Base-by-base conservation (phyloP, 2,888 invertebrate species). In the Pocota personata region DNA sequence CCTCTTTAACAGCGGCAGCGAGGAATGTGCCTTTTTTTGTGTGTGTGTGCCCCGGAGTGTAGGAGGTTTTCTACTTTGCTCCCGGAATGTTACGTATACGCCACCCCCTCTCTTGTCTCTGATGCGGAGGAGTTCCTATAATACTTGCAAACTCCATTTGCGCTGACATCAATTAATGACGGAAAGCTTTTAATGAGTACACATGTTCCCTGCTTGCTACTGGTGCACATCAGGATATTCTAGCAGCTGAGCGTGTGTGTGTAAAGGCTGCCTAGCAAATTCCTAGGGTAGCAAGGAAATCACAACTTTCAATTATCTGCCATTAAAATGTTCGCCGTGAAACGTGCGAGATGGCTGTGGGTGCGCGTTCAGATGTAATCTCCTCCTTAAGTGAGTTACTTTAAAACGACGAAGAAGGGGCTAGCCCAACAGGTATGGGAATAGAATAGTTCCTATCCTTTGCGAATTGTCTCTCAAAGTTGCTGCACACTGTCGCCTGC, bases 181-280 rank as follows among this genome's bases (percentile, higher is more conserved):
- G 77, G 82, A 87, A 87, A 82, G 87, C 87, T 87, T 87, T 87
- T 87, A 87, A 87, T 87, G 82, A 87, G 87, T 78, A 82, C 82
- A 87, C 72, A 87, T 87, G 82, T 87, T 82, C 73, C 82, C 52
- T 67, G 52, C 71, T 71, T 58, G 84, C 75, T 73, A 24, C 60
- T 69, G 48, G 55, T 57, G 50, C 57, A 77, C 62, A 64, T 69
- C 60, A 46, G 24, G 21, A 12, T 12, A 3, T 8, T 12, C 10
- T 24, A 24, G 24, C 24, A 24, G 4, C 6, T 32, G 32, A 8
- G 4, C 3, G 40, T n/a, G 40, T 40, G 40, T 40, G 14, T 67
- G 46, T 16, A 3, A 30, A 16, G 35, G 24, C 24, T 52, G 52
- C 60, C 58, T 50, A 24, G 64, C 3, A n/a, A 14, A 37, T 58